phyloP scores from a whole-genome alignment of 2,888 invertebrate genomes.

The Polyommatus icarus region DNA sequence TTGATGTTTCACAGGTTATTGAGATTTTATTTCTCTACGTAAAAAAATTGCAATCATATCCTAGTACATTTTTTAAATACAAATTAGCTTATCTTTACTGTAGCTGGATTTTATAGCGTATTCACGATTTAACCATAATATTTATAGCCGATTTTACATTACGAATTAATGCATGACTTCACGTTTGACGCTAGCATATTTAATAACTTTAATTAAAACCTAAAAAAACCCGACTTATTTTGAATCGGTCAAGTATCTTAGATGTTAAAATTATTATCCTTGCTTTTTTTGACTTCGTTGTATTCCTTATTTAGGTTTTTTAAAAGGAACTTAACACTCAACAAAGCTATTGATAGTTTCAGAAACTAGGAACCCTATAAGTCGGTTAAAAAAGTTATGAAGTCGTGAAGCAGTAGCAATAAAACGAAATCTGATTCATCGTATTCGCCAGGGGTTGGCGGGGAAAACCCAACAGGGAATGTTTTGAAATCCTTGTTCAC shows the following conservation, averaged over 20 bases:
- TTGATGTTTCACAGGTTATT: too few relatives aligned
- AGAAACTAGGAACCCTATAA: too few relatives aligned
- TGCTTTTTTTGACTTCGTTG: too few relatives aligned
- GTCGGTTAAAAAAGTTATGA: background rate
- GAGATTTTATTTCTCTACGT: background rate
- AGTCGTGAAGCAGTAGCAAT: background rate
- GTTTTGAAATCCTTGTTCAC: slow-evolving; percentile 6
- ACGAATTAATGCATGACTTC: background rate
- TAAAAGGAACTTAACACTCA: background rate
- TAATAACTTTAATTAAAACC: background rate
- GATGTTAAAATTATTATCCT: too few relatives aligned
- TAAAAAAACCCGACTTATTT: too few relatives aligned
- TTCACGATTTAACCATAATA: slow-evolving; percentile 1
- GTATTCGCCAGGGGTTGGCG: slow-evolving; percentile 6
- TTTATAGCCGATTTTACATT: background rate
- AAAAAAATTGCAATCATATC: background rate
- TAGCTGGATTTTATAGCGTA: background rate
- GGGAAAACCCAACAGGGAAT: slow-evolving; percentile 9
- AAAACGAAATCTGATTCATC: slow-evolving; percentile 27
- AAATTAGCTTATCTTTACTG: background rate
- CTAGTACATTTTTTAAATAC: background rate
- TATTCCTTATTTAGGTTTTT: too few relatives aligned
- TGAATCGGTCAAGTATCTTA: too few relatives aligned
- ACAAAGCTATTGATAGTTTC: background rate
- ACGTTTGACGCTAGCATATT: too few relatives aligned